phyloP scores from a whole-genome alignment of 2,888 invertebrate genomes.

The Athetis lepigone region DNA sequence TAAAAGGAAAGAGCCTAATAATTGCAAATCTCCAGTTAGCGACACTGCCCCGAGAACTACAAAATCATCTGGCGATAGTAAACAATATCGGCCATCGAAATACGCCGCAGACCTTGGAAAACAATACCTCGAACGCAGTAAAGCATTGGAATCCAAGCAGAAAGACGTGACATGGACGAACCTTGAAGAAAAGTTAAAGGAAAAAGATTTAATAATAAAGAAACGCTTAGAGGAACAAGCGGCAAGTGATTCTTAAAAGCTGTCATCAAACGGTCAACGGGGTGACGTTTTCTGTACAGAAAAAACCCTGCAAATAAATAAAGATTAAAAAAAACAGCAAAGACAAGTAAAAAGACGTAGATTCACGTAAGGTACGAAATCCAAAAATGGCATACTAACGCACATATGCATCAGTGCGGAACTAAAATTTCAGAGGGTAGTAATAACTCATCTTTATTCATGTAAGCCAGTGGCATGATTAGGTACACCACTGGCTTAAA shows the following conservation, averaged over 20 bases:
- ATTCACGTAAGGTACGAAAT: no score
- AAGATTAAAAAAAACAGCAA: no score
- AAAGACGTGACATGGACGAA: constrained; percentile 60
- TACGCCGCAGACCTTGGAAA: constrained; percentile 68
- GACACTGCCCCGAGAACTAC: constrained; percentile 27
- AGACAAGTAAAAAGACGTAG: no score
- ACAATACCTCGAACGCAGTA: constrained; percentile 61
- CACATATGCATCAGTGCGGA: no score
- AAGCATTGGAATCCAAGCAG: constrained; percentile 23
- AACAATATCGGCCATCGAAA: constrained; percentile 64
- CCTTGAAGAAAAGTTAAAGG: constrained; percentile 61
- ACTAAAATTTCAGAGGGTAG: no score
- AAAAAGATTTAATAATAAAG: constrained; percentile 59
- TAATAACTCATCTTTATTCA: no score
- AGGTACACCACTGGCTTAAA: no score
- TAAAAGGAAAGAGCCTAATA: constrained; percentile 65
- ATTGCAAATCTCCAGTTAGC: constrained; percentile 29
- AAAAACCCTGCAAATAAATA: no score
- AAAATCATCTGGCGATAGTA: constrained; percentile 16
- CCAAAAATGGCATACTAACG: no score
- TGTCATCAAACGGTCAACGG: constrained; percentile 10
- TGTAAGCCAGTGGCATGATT: no score
- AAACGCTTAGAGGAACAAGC: constrained; percentile 20
- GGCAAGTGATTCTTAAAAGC: constrained; percentile 14
- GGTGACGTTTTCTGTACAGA: no score